These are phyloP conservation scores for Antennarius maculatus DNA, from an alignment of 2,797 vertebrate genomes.

Conservation along the genomic window DNA sequence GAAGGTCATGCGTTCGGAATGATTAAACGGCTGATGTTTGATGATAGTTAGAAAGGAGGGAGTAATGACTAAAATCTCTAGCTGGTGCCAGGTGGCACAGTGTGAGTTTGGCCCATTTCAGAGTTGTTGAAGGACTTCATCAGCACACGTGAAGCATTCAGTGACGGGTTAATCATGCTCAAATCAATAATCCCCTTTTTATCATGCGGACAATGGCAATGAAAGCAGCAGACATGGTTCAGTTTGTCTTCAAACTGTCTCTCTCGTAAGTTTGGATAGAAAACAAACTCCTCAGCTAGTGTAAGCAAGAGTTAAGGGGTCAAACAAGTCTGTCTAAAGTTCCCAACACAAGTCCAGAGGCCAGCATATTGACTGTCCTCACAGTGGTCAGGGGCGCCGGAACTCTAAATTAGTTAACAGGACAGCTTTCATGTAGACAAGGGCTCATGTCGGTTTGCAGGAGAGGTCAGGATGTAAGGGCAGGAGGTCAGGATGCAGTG, in stretches of 20 bases:
- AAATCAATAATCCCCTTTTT: constrained; percentile 19
- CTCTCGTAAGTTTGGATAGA: neutral
- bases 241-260: neutral
- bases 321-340: constrained; percentile 43
- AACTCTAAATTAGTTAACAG: constrained; percentile 77
- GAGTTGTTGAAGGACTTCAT: constrained; percentile 63
- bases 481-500: constrained; percentile 67
- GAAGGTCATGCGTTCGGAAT: constrained; percentile 65
- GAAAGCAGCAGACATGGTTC: neutral
- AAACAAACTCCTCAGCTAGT: neutral
- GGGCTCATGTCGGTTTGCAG: constrained; percentile 70
- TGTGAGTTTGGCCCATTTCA: constrained; percentile 59
- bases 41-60: constrained; percentile 75
- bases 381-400: constrained; percentile 60
- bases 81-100: constrained; percentile 67
- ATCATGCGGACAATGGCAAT: constrained; percentile 15
- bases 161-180: constrained; percentile 42
- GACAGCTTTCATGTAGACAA: constrained; percentile 76
- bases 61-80: constrained; percentile 78
- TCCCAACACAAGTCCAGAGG: constrained; percentile 39
- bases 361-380: constrained; percentile 61
- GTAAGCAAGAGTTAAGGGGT: constrained; percentile 20
- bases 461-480: constrained; percentile 74
- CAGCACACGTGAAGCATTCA: constrained; percentile 38
- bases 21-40: constrained; percentile 71